Conservation (phyloP, 1,140 invertebrate species). For the Eumaeus atala region DNA sequence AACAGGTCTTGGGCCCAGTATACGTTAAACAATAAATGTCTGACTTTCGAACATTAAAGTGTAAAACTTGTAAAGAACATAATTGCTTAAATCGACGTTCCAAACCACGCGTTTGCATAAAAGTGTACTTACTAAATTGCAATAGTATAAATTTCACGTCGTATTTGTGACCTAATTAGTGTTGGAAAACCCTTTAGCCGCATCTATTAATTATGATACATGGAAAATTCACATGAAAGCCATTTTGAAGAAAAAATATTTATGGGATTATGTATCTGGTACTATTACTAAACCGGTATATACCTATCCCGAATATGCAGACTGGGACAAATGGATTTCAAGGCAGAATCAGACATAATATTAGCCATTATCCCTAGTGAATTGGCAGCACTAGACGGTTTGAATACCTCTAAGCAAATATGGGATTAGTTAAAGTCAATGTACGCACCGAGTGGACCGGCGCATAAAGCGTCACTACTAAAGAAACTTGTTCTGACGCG, state of each 20-base stretch:
- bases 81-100: too few species aligned
- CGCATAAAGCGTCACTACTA: conserved; percentile 29
- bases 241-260: conserved; percentile 33
- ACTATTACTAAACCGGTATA: conserved; percentile 16
- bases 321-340: conserved; percentile 29
- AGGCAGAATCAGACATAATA: conserved; percentile 32
- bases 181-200: too few species aligned
- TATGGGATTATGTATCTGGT: conserved; percentile 29
- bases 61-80: too few species aligned
- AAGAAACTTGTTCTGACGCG: conserved; percentile 32
- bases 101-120: too few species aligned
- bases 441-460: conserved; percentile 31
- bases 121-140: too few species aligned
- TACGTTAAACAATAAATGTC: too few species aligned
- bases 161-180: too few species aligned
- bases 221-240: conserved; percentile 33
- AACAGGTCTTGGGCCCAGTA: too few species aligned
- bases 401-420: conserved; percentile 28
- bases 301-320: conserved; percentile 25
- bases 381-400: conserved; percentile 26
- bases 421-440: conserved; percentile 33
- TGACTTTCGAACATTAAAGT: too few species aligned
- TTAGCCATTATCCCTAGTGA: conserved; percentile 31
- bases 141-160: too few species aligned
- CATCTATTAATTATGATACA: conserved; percentile 32